Evolutionary conservation across 2,888 invertebrate species (phyloP).

Genomic region (Creontiades dilutus): DNA sequence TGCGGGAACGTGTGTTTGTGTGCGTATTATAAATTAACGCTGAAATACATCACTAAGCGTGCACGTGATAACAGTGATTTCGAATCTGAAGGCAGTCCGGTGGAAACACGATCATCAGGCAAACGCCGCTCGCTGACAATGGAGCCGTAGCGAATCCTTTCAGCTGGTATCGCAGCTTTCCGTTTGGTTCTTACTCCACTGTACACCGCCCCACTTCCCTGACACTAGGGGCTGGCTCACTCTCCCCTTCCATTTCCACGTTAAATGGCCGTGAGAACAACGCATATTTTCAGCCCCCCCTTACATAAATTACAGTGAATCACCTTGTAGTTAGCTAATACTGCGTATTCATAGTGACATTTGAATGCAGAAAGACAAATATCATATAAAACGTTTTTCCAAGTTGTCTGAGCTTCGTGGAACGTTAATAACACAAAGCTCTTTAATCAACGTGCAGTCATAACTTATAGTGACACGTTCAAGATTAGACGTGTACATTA

Average conservation of each 20-base stretch:
- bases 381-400: constrained; percentile 17
- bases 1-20: too few relatives aligned
- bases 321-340: constrained; percentile 47
- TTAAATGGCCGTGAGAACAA: constrained; percentile 69
- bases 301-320: constrained; percentile 64
- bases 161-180: constrained; percentile 62
- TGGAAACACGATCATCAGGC: constrained; percentile 45
- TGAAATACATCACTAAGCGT: too few relatives aligned
- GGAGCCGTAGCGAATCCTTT: constrained; percentile 54
- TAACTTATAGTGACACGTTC: background rate
- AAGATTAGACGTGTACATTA: too few relatives aligned
- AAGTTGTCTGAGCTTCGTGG: background rate
- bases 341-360: constrained; percentile 5
- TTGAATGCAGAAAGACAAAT: constrained; percentile 11
- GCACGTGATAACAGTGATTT: too few relatives aligned
- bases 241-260: constrained; percentile 2
- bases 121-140: constrained; percentile 48
- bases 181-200: background rate
- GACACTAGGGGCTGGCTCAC: background rate
- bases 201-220: background rate
- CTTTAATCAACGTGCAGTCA: background rate
- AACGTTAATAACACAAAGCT: background rate
- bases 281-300: constrained; percentile 18
- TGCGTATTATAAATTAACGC: too few relatives aligned
- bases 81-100: background rate